Base-by-base conservation (phyloP, 2,113 vertebrate genomes). In the Rhinolophus sinicus region DNA sequence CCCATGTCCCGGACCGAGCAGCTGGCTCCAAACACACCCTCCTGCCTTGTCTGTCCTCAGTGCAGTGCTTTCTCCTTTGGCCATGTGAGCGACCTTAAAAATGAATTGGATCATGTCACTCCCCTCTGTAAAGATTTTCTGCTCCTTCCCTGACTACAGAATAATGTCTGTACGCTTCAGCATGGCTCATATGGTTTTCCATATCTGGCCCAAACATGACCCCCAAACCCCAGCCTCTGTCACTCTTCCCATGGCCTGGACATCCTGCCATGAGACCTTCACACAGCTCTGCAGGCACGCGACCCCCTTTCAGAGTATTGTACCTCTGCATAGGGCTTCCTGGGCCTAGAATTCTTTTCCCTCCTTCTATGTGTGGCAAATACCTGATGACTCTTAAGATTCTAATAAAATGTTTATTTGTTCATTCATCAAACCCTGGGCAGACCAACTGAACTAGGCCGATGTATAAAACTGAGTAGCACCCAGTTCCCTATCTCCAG, bases 1-100 rank as follows among this genome's bases (percentile, higher is more conserved):
- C 40, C 52, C 3, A 4, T 8, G 3, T 14, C 50, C 6, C 7
- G 26, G 52, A n/a, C 1, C 22, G 11, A 3, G 15, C 26, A 38
- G 0, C 12, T 4, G 65, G 9, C 38, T 60, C 35, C 24, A 92
- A 14, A 52, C 19, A 60, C 30, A 2, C 10, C 22, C 40, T 33
- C 10, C 70, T 0, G 1, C n/a, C 52, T 82, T 24, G 3, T 28
- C 22, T 52, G 22, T 26, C 38, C 38, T 35, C 33, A 6, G 0
- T 18, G 8, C 5, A 1, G 13, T 14, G 33, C 35, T 84, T 56
- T n/a, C n/a, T 44, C 5, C 6, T 50, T 38, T 35, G 76, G 21
- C 50, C 21, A 24, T 18, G 67, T 3, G 3, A 10, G 8, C 33
- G 40, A 44, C 56, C 65, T 54, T 22, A 40, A 64, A 67, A 62